Conservation (phyloP, 2,888 invertebrate genomes). For the Merodon equestris region DNA sequence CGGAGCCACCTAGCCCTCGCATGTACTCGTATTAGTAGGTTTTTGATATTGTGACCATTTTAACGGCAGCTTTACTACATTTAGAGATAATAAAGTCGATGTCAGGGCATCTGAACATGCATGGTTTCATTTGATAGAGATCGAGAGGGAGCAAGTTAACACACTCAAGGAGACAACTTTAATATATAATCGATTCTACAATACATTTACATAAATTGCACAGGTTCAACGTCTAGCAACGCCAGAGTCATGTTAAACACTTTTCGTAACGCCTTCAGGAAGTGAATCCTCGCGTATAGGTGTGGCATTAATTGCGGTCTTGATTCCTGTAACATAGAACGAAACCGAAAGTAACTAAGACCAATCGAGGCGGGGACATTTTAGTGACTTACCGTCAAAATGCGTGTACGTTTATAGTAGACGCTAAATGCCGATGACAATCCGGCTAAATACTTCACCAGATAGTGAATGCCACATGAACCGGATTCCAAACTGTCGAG, state of each 20-base stretch:
- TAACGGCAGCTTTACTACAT: constrained; percentile 4
- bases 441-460: constrained; percentile 83
- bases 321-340: constrained; percentile 81
- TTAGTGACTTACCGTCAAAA: constrained; percentile 83
- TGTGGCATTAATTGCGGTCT: constrained; percentile 84
- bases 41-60: constrained; percentile 17
- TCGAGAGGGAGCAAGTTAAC: not conserved
- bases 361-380: not conserved
- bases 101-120: too few relatives aligned
- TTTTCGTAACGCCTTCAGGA: constrained; percentile 83
- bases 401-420: constrained; percentile 85
- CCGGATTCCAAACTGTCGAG: constrained; percentile 80
- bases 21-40: constrained; percentile 22
- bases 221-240: constrained; percentile 84
- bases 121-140: too few relatives aligned
- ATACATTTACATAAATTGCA: constrained; percentile 83
- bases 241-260: constrained; percentile 83
- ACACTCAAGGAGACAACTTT: not conserved
- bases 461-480: constrained; percentile 82
- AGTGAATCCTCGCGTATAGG: constrained; percentile 85
- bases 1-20: constrained; percentile 26
- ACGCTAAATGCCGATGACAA: constrained; percentile 85
- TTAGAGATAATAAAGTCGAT: too few relatives aligned
- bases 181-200: not conserved
- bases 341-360: not conserved